Base-by-base conservation (phyloP, 2,113 vertebrate genomes). In the Paratilapia polleni region DNA sequence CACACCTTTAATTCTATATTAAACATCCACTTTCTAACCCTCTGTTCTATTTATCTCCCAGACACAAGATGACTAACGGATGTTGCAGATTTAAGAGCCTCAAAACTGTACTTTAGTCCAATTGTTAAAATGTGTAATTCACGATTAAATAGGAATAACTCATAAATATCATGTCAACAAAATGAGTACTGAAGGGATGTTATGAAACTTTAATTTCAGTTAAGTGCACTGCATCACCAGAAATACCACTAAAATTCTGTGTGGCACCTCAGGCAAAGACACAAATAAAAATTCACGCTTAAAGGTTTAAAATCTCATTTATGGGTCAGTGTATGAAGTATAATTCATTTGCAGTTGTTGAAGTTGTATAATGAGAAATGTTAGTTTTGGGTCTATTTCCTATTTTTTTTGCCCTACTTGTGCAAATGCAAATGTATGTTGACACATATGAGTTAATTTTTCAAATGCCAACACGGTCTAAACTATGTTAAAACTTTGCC, bases 1-100 rank as follows among this genome's bases (percentile, higher is more conserved):
- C 31, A 75, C 82, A 79, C 78, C 73, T 84, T 81, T 79, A 82
- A 62, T 86, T 81, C 73, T 76, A 20, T 38, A 57, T 78, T 34
- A 80, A 80, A 88, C 76, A 85, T 61, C 3, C 10, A 20, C 82
- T 87, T 70, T 64, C 26, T 38, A 24, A 63, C 34, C 76, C 52
- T 28, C 52, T 24, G 36, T 54, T 14, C 52, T 78, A 24, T 26
- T 57, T 56, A 36, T 63, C 75, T 82, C 59, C 13, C 20, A 63
- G 77, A 66, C 49, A 57, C 36, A 38, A 78, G 34, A 64, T 77
- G 76, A 70, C 52, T 77, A 66, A 83, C 62, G 49, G 64, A 79
- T 56, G 57, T n/a, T 59, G 31, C 36, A 12, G 52, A 49, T 20
- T 56, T 41, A 38, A 73, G 19, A 78, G 57, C n/a, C 9, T 62